Percentiles rank a stretch among this genome's conserved stretches.
phyloP scores from a whole-genome alignment of 2,797 vertebrate genomes.

The Carduelis carduelis region DNA sequence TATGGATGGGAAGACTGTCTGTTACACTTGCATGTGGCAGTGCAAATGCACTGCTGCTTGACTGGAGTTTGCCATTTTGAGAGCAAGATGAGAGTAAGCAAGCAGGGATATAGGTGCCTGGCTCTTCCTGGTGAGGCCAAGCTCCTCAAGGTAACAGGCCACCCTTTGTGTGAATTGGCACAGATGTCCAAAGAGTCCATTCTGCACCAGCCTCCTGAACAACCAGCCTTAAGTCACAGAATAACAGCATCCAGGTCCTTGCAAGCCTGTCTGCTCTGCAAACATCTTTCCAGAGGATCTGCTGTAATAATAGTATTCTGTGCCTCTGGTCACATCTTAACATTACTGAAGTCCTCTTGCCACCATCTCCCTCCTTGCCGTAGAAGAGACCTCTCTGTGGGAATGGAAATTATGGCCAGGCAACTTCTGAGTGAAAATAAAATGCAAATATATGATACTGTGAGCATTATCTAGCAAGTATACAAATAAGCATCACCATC shows the following conservation, averaged over 20 bases:
- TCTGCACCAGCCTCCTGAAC: background rate
- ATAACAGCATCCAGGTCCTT: background rate
- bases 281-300: background rate
- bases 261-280: background rate
- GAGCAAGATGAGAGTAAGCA: background rate
- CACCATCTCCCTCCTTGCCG: background rate
- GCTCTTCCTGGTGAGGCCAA: background rate
- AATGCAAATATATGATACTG: conserved; percentile 49
- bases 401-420: background rate
- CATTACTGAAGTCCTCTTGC: background rate
- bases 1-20: background rate
- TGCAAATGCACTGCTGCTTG: background rate
- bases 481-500: conserved; percentile 59
- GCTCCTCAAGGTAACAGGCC: background rate
- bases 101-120: background rate
- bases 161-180: background rate
- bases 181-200: background rate
- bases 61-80: background rate
- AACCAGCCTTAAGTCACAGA: background rate
- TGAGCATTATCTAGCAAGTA: conserved; percentile 32
- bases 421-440: conserved; percentile 52
- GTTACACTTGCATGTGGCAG: background rate
- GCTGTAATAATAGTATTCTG: background rate
- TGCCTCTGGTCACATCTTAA: background rate
- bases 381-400: background rate